A percentile compares a stretch with the other conserved stretches of the same genome.
These are phyloP conservation scores for Pherbina coryleti DNA, from an alignment of 2,888 invertebrate species.

Conservation along the genomic window DNA sequence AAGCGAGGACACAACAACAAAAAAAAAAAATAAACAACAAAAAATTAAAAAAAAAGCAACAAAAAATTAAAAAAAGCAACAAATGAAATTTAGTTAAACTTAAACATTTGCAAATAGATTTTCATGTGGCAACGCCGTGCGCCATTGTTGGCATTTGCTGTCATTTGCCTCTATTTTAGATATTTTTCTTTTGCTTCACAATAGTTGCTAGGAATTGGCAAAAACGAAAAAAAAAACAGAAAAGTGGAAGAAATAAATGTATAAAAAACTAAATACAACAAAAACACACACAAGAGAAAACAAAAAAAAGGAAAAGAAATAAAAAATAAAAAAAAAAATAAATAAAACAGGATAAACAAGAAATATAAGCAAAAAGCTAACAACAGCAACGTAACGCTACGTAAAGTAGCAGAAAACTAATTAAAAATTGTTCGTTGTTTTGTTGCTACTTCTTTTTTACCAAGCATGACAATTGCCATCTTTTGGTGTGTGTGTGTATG, in stretches of 20 bases:
- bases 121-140: background rate
- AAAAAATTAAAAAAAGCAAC: background rate
- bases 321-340: background rate
- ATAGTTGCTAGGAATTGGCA: background rate
- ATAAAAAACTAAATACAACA: background rate
- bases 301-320: background rate
- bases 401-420: conserved; percentile 2
- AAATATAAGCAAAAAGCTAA: background rate
- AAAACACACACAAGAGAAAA: background rate
- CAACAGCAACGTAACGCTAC: background rate
- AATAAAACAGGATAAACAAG: background rate
- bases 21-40: no score
- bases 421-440: background rate
- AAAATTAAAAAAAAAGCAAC: background rate
- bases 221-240: background rate
- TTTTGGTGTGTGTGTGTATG: background rate
- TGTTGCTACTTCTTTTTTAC: background rate
- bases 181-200: background rate
- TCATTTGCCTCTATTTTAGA: background rate
- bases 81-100: background rate
- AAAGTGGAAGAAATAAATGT: background rate
- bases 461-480: background rate
- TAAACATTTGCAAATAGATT: conserved; percentile 16
- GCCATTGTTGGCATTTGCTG: conserved; percentile 21
- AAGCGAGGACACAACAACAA: background rate